Evolutionary conservation across 2,888 invertebrate species (phyloP), one percentile per base, ranked within the genome.

Genomic region (Noctua janthina): DNA sequence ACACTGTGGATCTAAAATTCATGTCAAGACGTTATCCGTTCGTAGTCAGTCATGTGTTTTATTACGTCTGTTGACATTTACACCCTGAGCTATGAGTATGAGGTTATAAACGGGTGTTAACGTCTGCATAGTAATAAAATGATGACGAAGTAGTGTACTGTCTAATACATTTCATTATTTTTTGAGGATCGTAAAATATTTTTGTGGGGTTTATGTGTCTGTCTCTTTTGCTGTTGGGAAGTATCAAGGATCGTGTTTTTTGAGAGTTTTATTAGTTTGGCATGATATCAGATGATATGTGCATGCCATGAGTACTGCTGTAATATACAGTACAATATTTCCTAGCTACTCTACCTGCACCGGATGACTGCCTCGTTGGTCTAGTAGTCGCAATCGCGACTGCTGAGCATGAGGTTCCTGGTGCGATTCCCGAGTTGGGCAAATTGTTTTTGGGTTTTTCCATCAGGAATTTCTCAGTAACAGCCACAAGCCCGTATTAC

Each of bases 41-140:
- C 66, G 78, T 74, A 89, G 89, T 86, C 91, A 90, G 85, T 91
- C 91, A 91, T 89, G 90, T 91, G 91, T 93, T 95, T 95, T 94
- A 95, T 92, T 91, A 88, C 91, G 54, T 84, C 87, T 90, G 93
- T 90, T 93, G 94, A 94, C 92, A 91, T 93, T 92, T 88, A 90
- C 91, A 84, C 82, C 85, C 56, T 74, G 76, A 88, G 86, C 88
- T 90, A 90, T 88, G 90, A 91, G 79, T 81, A 78, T 78, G 77
- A 82, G 84, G 85, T 76, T 83, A 84, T 90, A 91, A 88, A 90
- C 79, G 83, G 70, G 79, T 81, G 87, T 79, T 88, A 83, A 86
- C 82, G 87, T 80, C 79, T 78, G 70, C 80, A 83, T 70, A 68
- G 86, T 86, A 76, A 90, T 89, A 90, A 89, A 89, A 83, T 64